These are phyloP conservation scores for Eleutherodactylus coqui DNA, from an alignment of 2,797 vertebrate species.

Conservation along the genomic window DNA sequence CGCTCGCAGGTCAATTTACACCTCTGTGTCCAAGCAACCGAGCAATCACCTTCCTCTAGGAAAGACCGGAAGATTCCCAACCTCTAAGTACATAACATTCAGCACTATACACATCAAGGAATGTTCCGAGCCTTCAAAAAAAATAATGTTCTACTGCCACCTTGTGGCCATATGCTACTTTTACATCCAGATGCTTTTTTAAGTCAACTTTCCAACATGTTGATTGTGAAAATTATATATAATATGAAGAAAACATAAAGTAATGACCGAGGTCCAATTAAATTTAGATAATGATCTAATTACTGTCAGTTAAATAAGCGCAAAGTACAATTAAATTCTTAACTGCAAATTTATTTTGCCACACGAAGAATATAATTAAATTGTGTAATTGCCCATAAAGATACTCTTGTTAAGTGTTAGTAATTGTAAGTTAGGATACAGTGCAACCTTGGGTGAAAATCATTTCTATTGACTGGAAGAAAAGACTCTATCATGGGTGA, in stretches of 20 bases:
- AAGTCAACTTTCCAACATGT: conserved; percentile 22
- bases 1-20: conserved; percentile 48
- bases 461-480: conserved; percentile 48
- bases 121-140: not conserved
- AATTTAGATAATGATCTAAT: conserved; percentile 64
- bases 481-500: not conserved
- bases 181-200: conserved; percentile 9
- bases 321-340: conserved; percentile 64
- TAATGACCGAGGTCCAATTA: conserved; percentile 62
- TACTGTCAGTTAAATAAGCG: conserved; percentile 61
- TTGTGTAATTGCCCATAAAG: conserved; percentile 65
- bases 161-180: conserved; percentile 18
- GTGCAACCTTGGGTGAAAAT: conserved; percentile 63
- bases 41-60: conserved; percentile 47
- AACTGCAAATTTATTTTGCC: conserved; percentile 62
- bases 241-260: conserved; percentile 62
- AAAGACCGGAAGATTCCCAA: conserved; percentile 22
- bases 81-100: conserved; percentile 3
- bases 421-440: conserved; percentile 63
- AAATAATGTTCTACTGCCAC: conserved; percentile 53
- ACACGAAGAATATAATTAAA: conserved; percentile 63
- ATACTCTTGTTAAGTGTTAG: conserved; percentile 63
- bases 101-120: not conserved
- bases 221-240: conserved; percentile 61
- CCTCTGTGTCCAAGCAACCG: conserved; percentile 60